Evolutionary conservation across 2,113 vertebrate genomes (phyloP), one percentile per base, ranked within the genome.

Genomic region (Nerophis ophidion): DNA sequence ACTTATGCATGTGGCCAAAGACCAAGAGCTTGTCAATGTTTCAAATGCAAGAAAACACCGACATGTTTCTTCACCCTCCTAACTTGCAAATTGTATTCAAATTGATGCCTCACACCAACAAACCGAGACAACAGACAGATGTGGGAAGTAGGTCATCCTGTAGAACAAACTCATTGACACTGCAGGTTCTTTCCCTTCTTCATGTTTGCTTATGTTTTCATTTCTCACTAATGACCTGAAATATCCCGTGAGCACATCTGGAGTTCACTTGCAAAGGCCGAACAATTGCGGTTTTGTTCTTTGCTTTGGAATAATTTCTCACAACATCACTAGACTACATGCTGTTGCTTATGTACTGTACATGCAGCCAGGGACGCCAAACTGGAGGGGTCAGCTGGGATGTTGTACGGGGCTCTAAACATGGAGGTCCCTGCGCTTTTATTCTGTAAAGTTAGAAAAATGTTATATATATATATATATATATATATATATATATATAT

Each of bases 231-330:
- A 73, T 68, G 60, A 45, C 56, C 68, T 53, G 68, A 81, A 70
- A 17, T 5, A 80, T 81, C 65, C 70, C 71, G 75, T 55, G 53
- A 63, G 65, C 63, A 85, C 90, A 89, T 87, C 83, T 90, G 87
- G 78, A 77, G 70, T 68, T 8, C 9, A 78, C 87, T 84, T 76
- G 65, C 67, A 65, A 57, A 13, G 60, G 77, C 68, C 26, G 46
- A 66, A 75, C 66, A 79, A 79, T 59, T 72, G 72, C 60, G 74
- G 71, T 70, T 51, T 71, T 70, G 71, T 50, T 65, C 75, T 81
- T 83, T 79, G 78, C 80, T 76, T 70, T 65, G 68, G 81, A 85
- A 81, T 76, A 79, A 81, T 85, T 84, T 80, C 76, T 89, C 72
- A 81, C 45, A 70, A 68, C 53, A 49, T 69, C 72, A 57, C 64